These are phyloP conservation scores for Rhagonycha lutea DNA, from an alignment of 2,888 invertebrate species.

Conservation along the genomic window DNA sequence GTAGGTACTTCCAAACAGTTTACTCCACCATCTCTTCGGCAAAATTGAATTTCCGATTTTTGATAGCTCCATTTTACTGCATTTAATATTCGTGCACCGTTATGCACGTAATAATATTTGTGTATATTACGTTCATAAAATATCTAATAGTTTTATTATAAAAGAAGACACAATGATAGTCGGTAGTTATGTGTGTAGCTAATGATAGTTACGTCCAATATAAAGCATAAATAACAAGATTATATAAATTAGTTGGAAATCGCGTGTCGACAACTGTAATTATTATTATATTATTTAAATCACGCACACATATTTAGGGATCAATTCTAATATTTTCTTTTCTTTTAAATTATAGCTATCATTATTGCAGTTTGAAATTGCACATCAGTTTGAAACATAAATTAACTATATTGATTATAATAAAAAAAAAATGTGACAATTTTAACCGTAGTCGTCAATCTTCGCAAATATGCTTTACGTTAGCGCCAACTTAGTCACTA, in stretches of 20 bases:
- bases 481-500: too few species aligned
- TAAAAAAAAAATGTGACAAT: too few species aligned
- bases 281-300: constrained; percentile 9
- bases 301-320: constrained; percentile 28
- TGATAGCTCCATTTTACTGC: not conserved
- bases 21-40: not conserved
- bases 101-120: not conserved
- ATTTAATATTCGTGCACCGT: not conserved
- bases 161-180: not conserved
- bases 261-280: constrained; percentile 14
- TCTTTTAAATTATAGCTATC: not conserved
- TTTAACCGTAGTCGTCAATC: too few species aligned
- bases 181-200: not conserved
- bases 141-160: not conserved
- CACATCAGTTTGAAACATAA: too few species aligned
- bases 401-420: too few species aligned
- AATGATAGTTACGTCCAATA: not conserved
- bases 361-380: not conserved
- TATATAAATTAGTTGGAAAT: constrained; percentile 15
- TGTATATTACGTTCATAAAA: not conserved
- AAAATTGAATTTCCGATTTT: not conserved
- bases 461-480: too few species aligned
- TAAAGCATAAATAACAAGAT: constrained; percentile 4
- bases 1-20: not conserved
- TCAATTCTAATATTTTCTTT: constrained; percentile 9